These are phyloP conservation scores for Boleophthalmus pectinirostris DNA, from an alignment of 2,113 vertebrate genomes.

Conservation along the genomic window DNA sequence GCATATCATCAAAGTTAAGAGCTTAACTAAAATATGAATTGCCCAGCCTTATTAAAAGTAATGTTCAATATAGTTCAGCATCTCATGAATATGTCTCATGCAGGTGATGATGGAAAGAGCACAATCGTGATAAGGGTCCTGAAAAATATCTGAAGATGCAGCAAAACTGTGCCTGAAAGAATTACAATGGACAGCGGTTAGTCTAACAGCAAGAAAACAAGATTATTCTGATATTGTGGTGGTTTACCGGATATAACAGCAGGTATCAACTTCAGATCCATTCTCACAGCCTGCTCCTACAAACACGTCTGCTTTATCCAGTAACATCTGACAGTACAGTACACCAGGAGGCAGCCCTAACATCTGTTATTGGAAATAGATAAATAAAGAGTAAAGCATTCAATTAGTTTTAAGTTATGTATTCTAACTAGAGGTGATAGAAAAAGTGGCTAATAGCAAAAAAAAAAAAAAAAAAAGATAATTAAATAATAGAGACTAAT, in stretches of 20 bases:
- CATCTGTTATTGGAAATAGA: conserved; percentile 5
- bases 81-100: conserved; percentile 19
- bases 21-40: too few relatives aligned
- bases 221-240: background rate
- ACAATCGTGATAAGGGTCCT: conserved; percentile 41
- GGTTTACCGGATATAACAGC: conserved; percentile 51
- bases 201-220: too few relatives aligned
- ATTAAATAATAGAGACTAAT: too few relatives aligned
- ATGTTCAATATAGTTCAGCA: background rate
- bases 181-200: background rate
- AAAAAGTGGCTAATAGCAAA: too few relatives aligned
- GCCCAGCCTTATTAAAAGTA: too few relatives aligned
- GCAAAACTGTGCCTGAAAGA: conserved; percentile 49
- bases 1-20: too few relatives aligned
- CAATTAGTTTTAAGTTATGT: background rate
- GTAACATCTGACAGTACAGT: conserved; percentile 55
- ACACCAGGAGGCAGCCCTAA: conserved; percentile 27
- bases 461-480: too few relatives aligned
- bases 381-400: background rate
- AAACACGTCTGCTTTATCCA: conserved; percentile 58
- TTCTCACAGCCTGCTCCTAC: conserved; percentile 47
- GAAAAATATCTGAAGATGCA: conserved; percentile 41
- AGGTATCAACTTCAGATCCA: conserved; percentile 23
- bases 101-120: conserved; percentile 56
- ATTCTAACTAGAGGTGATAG: background rate